Evolutionary conservation across 2,888 invertebrate genomes (phyloP).

Genomic region (Molanna angustata): DNA sequence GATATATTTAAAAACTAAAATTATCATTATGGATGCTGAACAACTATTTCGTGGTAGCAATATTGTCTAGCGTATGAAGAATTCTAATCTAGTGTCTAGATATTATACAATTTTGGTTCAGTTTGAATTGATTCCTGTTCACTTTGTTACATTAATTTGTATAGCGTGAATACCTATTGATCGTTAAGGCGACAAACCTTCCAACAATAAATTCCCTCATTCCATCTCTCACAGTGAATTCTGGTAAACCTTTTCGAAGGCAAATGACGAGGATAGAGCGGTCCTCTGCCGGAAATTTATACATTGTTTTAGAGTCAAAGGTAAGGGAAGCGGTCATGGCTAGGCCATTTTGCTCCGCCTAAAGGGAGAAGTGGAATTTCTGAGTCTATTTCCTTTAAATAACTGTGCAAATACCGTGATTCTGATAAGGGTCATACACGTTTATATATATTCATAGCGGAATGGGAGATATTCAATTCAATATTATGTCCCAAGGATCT

Average conservation of each 20-base stretch:
- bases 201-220: no score
- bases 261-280: slow-evolving; percentile 26
- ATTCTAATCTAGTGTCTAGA: no score
- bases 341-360: slow-evolving; percentile 19
- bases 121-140: no score
- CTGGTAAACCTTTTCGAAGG: slow-evolving; percentile 20
- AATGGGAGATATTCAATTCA: slow-evolving; percentile 21
- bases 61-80: no score
- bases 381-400: slow-evolving; percentile 29
- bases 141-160: no score
- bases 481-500: slow-evolving; percentile 11
- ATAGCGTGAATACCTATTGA: no score
- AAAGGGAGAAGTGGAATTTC: slow-evolving; percentile 26
- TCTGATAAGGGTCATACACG: slow-evolving; percentile 22
- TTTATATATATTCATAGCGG: slow-evolving; percentile 9
- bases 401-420: slow-evolving; percentile 24
- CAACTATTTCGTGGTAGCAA: no score
- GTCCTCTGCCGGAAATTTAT: slow-evolving; percentile 26
- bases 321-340: slow-evolving; percentile 29
- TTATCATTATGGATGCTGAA: no score
- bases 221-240: no score
- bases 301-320: slow-evolving; percentile 32
- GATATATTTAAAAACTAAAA: no score
- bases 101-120: no score
- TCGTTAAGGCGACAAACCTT: no score